Percentiles rank a stretch among this genome's conserved stretches.
Evolutionary conservation across 1,140 invertebrate genomes (phyloP).

Genomic region (Drepana arcuata): DNA sequence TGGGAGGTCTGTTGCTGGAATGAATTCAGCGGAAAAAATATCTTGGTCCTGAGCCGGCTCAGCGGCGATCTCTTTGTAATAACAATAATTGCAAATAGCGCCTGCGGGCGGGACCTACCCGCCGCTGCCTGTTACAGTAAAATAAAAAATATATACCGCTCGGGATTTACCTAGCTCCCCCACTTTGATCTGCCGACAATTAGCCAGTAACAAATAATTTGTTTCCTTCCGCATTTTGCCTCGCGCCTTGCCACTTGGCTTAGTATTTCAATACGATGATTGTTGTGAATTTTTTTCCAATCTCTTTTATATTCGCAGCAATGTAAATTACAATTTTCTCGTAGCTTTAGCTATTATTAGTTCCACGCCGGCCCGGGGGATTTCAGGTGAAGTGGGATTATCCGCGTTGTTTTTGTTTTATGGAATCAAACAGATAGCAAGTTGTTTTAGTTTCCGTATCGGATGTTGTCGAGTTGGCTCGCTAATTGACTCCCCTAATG

Average conservation of each 20-base stretch:
- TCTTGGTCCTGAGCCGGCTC: conserved; percentile 52
- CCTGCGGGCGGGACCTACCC: conserved; percentile 38
- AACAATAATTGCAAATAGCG: conserved; percentile 66
- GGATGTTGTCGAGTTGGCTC: not conserved
- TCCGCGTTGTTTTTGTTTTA: conserved; percentile 13
- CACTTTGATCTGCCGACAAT: conserved; percentile 62
- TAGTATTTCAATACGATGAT: conserved; percentile 49
- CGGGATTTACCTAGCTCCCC: conserved; percentile 51
- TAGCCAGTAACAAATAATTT: conserved; percentile 62
- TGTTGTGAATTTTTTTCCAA: conserved; percentile 40
- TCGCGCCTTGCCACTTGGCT: conserved; percentile 35
- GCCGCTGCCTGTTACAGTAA: conserved; percentile 22
- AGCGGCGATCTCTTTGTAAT: conserved; percentile 67
- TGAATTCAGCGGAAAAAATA: conserved; percentile 46
- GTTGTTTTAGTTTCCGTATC: conserved; percentile 4
- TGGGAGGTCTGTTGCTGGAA: conserved; percentile 40
- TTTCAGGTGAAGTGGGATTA: conserved; percentile 20
- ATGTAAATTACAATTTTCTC: conserved; percentile 33
- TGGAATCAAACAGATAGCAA: conserved; percentile 9
- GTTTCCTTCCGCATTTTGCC: conserved; percentile 50
- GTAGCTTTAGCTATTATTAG: conserved; percentile 9
- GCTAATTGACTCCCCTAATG: conserved; percentile 9
- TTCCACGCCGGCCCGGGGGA: conserved; percentile 5
- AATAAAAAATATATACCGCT: conserved; percentile 40
- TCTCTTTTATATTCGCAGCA: conserved; percentile 23